phyloP scores from a whole-genome alignment of 2,888 invertebrate species.

The Leucophenga maculata region DNA sequence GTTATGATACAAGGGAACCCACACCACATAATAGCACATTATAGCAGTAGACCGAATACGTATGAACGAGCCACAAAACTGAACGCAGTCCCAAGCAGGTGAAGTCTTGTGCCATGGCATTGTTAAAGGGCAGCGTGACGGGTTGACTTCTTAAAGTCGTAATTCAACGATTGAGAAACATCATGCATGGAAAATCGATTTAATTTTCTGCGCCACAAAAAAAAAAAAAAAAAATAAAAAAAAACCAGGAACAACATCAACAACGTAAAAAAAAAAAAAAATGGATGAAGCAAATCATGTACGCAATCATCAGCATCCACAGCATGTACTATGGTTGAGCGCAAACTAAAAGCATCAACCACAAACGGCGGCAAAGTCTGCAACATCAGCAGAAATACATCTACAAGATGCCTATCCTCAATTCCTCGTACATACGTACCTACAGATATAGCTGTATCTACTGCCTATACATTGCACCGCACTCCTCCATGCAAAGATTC shows the following conservation, averaged over 20 bases:
- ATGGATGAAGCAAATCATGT: background rate
- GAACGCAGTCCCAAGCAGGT: background rate
- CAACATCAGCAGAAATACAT: slow-evolving; percentile 12
- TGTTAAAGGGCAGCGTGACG: too few relatives aligned
- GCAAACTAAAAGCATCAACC: slow-evolving; percentile 12
- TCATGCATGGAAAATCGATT: slow-evolving; percentile 59
- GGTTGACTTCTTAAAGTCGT: too few relatives aligned
- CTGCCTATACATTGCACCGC: background rate
- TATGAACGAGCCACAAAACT: background rate
- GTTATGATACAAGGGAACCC: slow-evolving; percentile 52
- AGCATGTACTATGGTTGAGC: background rate
- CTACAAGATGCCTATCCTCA: background rate
- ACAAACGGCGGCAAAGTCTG: background rate
- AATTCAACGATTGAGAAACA: slow-evolving; percentile 9
- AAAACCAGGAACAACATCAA: background rate
- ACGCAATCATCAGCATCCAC: slow-evolving; percentile 12
- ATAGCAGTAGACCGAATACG: background rate
- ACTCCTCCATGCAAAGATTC: too few relatives aligned
- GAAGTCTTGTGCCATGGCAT: background rate
- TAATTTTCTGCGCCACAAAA: slow-evolving; percentile 58
- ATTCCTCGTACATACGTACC: background rate
- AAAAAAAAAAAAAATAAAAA: slow-evolving; percentile 28
- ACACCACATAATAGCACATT: background rate
- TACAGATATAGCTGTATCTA: background rate
- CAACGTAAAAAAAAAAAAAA: background rate